These are phyloP conservation scores for Nymphalis io DNA, from an alignment of 1,140 invertebrate genomes.

Conservation along the genomic window DNA sequence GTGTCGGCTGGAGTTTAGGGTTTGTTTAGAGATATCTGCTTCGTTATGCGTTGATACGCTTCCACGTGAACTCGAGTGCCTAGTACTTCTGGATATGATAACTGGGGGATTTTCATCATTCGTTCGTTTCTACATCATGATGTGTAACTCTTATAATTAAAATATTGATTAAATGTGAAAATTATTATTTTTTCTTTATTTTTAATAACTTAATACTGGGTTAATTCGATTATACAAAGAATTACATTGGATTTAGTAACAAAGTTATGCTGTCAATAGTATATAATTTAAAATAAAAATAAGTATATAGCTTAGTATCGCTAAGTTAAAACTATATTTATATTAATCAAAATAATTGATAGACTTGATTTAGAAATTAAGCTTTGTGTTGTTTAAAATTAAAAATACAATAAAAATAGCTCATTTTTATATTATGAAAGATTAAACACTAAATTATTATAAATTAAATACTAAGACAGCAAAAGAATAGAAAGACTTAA, in stretches of 20 bases:
- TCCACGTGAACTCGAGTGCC: conserved; percentile 23
- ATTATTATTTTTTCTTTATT: neutral
- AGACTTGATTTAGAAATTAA: too few species aligned
- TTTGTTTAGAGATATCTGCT: conserved; percentile 47
- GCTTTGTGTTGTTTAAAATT: neutral
- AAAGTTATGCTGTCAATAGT: too few species aligned
- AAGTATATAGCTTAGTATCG: too few species aligned
- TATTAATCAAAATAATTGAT: too few species aligned
- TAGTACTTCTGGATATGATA: conserved; percentile 15
- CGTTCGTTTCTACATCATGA: neutral
- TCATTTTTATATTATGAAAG: neutral
- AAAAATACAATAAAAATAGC: neutral
- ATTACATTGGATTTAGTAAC: too few species aligned
- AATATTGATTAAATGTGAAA: conserved; percentile 6
- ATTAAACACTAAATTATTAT: neutral
- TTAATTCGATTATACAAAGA: too few species aligned
- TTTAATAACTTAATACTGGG: too few species aligned
- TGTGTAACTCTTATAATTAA: conserved; percentile 3
- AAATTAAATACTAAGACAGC: conserved; percentile 1
- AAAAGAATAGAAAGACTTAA: conserved; percentile 11
- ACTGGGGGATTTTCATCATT: conserved; percentile 14
- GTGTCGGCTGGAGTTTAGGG: conserved; percentile 41
- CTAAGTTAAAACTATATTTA: too few species aligned
- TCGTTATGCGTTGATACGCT: conserved; percentile 39
- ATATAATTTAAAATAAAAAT: too few species aligned